These are phyloP conservation scores for Drosophila carrolli DNA, from an alignment of 1,140 invertebrate genomes.

Conservation along the genomic window DNA sequence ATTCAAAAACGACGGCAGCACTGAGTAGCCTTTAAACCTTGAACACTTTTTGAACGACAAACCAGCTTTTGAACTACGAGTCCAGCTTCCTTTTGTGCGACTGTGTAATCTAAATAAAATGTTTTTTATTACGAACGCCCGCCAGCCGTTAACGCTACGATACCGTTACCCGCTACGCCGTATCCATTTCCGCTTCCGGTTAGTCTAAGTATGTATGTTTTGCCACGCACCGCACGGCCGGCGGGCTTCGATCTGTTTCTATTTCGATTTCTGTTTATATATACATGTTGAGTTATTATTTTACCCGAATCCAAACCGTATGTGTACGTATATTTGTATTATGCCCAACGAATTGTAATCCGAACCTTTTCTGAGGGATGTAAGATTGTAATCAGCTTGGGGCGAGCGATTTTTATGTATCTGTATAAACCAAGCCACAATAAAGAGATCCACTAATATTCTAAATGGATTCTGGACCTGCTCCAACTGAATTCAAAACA, in stretches of 20 bases:
- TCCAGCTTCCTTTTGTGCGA: neutral
- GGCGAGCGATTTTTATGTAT: slow-evolving; percentile 21
- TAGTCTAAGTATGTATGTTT: slow-evolving; percentile 11
- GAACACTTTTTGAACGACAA: neutral
- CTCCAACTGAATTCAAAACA: slow-evolving; percentile 4
- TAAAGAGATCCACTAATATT: slow-evolving; percentile 33
- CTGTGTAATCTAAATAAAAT: slow-evolving; percentile 7
- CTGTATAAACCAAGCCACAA: slow-evolving; percentile 8
- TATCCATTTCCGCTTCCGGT: slow-evolving; percentile 15
- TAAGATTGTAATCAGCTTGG: slow-evolving; percentile 29
- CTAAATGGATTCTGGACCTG: neutral
- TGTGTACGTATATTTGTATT: slow-evolving; percentile 39
- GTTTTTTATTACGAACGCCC: slow-evolving; percentile 10
- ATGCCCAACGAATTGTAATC: slow-evolving; percentile 28
- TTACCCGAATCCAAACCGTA: slow-evolving; percentile 26
- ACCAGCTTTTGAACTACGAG: neutral
- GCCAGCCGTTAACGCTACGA: slow-evolving; percentile 4
- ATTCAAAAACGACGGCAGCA: neutral
- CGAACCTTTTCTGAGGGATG: slow-evolving; percentile 4
- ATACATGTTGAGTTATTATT: slow-evolving; percentile 49
- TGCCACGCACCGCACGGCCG: slow-evolving; percentile 1
- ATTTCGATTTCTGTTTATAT: slow-evolving; percentile 38
- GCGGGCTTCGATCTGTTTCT: slow-evolving; percentile 25
- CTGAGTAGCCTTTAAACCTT: neutral
- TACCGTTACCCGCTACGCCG: slow-evolving; percentile 9